A percentile compares a stretch with the other conserved stretches of the same genome.
phyloP scores from a whole-genome alignment of 2,113 vertebrate species.

The Bungarus multicinctus region DNA sequence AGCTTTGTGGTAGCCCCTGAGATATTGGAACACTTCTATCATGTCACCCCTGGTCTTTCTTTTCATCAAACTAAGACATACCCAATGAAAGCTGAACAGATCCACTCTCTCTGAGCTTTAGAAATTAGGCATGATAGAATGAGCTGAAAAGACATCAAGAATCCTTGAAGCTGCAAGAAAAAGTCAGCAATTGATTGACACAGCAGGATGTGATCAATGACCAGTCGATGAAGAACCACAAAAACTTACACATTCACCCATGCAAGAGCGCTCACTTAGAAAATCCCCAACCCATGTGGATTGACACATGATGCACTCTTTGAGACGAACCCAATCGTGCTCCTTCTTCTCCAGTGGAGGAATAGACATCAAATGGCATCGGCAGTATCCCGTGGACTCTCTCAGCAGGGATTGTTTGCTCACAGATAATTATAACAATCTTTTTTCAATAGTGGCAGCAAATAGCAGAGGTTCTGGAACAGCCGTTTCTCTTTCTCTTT shows the following conservation, averaged over 20 bases:
- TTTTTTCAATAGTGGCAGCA: background rate
- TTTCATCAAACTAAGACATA: too few species aligned
- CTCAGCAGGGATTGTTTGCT: background rate
- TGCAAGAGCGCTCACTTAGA: background rate
- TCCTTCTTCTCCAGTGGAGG: background rate
- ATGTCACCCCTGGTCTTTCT: too few species aligned
- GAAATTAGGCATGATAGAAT: background rate
- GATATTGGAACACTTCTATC: too few species aligned
- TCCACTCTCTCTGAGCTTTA: background rate
- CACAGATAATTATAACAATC: constrained; percentile 1
- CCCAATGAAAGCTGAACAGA: background rate
- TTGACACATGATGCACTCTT: background rate
- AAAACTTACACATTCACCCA: background rate
- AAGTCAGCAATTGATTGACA: constrained; percentile 10
- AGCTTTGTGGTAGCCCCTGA: too few species aligned
- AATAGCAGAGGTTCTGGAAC: background rate
- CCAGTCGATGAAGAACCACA: background rate
- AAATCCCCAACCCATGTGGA: background rate
- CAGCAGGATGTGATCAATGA: background rate
- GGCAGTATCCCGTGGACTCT: background rate
- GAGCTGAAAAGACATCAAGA: constrained; percentile 1
- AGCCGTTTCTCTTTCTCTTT: background rate
- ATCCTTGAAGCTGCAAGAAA: background rate
- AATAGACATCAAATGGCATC: background rate
- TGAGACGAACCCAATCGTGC: background rate